A percentile compares a stretch with the other conserved stretches of the same genome.
Evolutionary conservation across 2,797 vertebrate genomes (phyloP).

Genomic region (Micromesistius poutassou): DNA sequence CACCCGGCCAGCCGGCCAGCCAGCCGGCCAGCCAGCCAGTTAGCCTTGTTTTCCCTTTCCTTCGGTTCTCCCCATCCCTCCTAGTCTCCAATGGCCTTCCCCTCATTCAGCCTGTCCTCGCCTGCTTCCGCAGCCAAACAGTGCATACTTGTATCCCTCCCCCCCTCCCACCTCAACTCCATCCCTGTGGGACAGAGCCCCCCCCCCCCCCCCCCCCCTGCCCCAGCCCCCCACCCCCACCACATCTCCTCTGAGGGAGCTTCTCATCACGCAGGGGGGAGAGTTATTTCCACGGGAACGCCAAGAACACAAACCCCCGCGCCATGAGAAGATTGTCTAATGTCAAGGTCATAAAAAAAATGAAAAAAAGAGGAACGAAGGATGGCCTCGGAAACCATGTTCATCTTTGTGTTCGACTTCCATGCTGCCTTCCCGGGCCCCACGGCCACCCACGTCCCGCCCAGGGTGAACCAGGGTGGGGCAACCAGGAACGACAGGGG

Average conservation of each 20-base stretch:
- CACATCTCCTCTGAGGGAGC: conserved; percentile 44
- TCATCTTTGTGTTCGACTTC: conserved; percentile 46
- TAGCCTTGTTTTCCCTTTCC: conserved; percentile 43
- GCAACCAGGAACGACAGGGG: conserved; percentile 25
- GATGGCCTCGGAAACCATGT: conserved; percentile 64
- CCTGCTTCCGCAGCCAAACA: conserved; percentile 35
- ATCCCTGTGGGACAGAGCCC: neutral
- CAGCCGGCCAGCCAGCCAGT: conserved; percentile 23
- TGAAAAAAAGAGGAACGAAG: neutral
- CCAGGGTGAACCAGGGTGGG: conserved; percentile 36
- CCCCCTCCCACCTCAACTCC: conserved; percentile 20
- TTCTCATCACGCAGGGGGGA: conserved; percentile 58
- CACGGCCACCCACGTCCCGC: conserved; percentile 54
- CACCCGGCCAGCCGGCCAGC: neutral
- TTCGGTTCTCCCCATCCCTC: conserved; percentile 46
- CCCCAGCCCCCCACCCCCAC: neutral
- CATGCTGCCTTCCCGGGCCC: conserved; percentile 57
- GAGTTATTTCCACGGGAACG: conserved; percentile 49
- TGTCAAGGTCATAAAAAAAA: conserved; percentile 68
- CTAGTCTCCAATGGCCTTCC: conserved; percentile 38
- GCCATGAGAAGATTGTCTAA: conserved; percentile 67
- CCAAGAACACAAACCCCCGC: conserved; percentile 59
- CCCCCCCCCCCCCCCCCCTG: too few species aligned
- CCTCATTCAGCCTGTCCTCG: conserved; percentile 37
- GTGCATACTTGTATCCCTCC: conserved; percentile 42